Base-by-base conservation (phyloP, 2,113 vertebrate species). In the Syrrhaptes paradoxus region DNA sequence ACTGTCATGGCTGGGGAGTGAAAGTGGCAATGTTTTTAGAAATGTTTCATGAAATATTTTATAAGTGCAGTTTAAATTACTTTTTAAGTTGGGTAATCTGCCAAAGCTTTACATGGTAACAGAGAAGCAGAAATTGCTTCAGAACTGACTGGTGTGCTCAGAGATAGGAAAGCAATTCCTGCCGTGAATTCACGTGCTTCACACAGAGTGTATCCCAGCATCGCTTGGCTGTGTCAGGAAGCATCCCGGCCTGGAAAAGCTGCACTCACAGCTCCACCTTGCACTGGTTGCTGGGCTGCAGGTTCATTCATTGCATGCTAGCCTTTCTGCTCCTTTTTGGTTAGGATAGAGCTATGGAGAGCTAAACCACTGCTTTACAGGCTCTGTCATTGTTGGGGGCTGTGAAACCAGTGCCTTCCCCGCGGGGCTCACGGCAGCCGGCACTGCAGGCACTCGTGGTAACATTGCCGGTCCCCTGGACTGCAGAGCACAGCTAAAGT, bases 11-110 rank as follows among this genome's bases (percentile, higher is more conserved):
- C 58, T 88, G 85, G 65, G 91, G 87, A 97, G 70, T 58, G 93
- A 78, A 95, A 76, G 72, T 83, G 87, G 95, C 87, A 74, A 96
- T 94, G 94, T 95, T 91, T 93, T 87, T 36, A 96, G 91, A 95
- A 96, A 89, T 88, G 85, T 95, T 96, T 94, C 76, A 88, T 96
- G 93, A 95, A 94, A 94, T 95, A 95, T 95, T 96, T 96, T 85
- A 95, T 95, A 93, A 95, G 89, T 52, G 93, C 87, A 91, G 93
- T 96, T 95, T 93, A 95, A 96, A 92, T 95, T 94, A 95, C 78
- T 96, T 95, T 94, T 91, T 81, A 95, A 91, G 85, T 77, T 86
- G 95, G 91, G 54, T 96, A 92, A 95, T 93, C 72, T 96, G 96
- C 95, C 96, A 94, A 36, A 68, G 81, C 91, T 95, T 93, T 95